Base-by-base conservation (phyloP, 2,888 invertebrate genomes). In the Ischnura elegans region DNA sequence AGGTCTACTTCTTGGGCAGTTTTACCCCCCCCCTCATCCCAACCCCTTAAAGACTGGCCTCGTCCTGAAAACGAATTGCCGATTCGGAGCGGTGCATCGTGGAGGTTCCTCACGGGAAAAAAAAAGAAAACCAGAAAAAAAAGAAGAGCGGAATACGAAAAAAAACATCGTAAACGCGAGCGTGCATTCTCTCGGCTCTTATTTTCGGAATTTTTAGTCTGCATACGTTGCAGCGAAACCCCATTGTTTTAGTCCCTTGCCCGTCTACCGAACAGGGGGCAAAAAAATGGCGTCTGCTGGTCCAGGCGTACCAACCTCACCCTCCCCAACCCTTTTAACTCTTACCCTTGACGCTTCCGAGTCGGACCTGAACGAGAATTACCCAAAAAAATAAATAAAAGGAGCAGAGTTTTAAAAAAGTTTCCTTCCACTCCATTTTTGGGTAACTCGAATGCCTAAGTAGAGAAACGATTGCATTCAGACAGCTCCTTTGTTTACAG, bases 11-110 rank as follows among this genome's bases (percentile, higher is more conserved):
- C 51, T 51, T 51, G 6, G 51, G 2, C 51, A 19, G 51, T 1
- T 36, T 76, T 76, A 36, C 16, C 36, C n/a, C 61, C 25, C 76
- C 13, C 76, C 76, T 0, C 61, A 5, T 21, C 25, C 61, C 13
- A n/a, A n/a, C n/a, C n/a, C n/a, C n/a, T n/a, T n/a, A n/a, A n/a
- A n/a, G n/a, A n/a, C n/a, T n/a, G n/a, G n/a, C n/a, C n/a, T n/a
- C n/a, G n/a, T n/a, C n/a, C n/a, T n/a, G n/a, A 36, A 76, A 36
- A 36, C 76, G 76, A 76, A 76, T 76, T 76, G 36, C 76, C 25
- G 76, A 76, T 76, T 76, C 76, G 76, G 76, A 36, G 76, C 29
- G 36, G 76, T 76, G 76, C 76, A 76, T 76, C 76, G 36, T 29
- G 66, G 66, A 10, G n/a, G n/a, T n/a, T n/a, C 66, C 66, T n/a